Conservation (phyloP, 2,113 vertebrate species). For the Corydoras maculifer region DNA sequence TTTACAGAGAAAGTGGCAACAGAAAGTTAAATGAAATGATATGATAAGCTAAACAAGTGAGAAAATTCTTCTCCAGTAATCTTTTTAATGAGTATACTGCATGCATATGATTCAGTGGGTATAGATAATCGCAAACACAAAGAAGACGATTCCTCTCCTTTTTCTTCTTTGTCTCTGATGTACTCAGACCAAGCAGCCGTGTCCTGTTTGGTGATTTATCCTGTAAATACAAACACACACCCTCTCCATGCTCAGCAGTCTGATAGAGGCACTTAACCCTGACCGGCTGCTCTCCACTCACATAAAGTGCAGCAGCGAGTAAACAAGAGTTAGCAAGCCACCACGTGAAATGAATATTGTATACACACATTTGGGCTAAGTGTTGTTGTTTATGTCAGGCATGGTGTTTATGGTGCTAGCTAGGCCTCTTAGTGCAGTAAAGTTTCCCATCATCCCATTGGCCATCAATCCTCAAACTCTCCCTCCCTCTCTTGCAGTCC, state of each 20-base stretch:
- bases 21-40: slow-evolving; percentile 22
- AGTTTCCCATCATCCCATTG: slow-evolving; percentile 65
- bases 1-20: background rate
- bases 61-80: slow-evolving; percentile 30
- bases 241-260: slow-evolving; percentile 24
- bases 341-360: slow-evolving; percentile 69
- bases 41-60: slow-evolving; percentile 20
- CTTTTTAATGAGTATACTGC: slow-evolving; percentile 27
- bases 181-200: slow-evolving; percentile 28
- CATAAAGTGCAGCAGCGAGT: slow-evolving; percentile 48
- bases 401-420: slow-evolving; percentile 67
- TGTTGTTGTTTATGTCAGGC: slow-evolving; percentile 73
- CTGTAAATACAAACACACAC: slow-evolving; percentile 35
- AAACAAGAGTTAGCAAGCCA: slow-evolving; percentile 65
- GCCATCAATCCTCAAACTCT: slow-evolving; percentile 63
- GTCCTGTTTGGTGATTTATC: slow-evolving; percentile 43
- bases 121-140: slow-evolving; percentile 24
- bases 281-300: slow-evolving; percentile 50
- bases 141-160: slow-evolving; percentile 12
- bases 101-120: slow-evolving; percentile 27
- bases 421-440: slow-evolving; percentile 70
- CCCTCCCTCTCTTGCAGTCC: slow-evolving; percentile 39
- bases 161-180: slow-evolving; percentile 22
- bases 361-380: slow-evolving; percentile 66
- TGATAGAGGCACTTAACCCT: slow-evolving; percentile 48